Conservation (phyloP, 2,888 invertebrate genomes). For the Polia nebulosa region DNA sequence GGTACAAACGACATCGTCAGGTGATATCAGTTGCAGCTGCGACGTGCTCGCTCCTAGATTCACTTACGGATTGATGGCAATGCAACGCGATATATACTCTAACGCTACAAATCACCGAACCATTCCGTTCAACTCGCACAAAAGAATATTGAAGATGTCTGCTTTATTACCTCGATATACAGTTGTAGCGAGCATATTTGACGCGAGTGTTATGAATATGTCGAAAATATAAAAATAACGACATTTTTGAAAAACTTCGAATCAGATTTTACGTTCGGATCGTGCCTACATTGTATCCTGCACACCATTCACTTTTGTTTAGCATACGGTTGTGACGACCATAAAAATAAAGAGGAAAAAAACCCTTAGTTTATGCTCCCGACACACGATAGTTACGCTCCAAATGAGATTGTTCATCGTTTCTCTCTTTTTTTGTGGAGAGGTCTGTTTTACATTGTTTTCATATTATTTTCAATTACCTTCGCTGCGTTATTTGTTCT, state of each 20-base stretch:
- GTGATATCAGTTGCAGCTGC: constrained; percentile 85
- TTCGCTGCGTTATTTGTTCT: constrained; percentile 31
- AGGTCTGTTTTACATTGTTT: constrained; percentile 42
- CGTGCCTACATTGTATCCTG: constrained; percentile 35
- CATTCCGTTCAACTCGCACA: constrained; percentile 65
- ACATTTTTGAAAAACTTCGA: constrained; percentile 32
- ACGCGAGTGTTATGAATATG: constrained; percentile 36
- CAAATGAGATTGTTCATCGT: constrained; percentile 54
- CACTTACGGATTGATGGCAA: constrained; percentile 85
- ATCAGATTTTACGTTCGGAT: constrained; percentile 42
- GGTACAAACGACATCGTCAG: constrained; percentile 86
- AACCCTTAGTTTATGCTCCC: constrained; percentile 56
- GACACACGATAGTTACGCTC: constrained; percentile 59
- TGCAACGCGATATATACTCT: constrained; percentile 79
- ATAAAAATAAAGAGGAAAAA: constrained; percentile 58
- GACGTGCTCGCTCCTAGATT: constrained; percentile 79
- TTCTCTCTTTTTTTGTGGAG: constrained; percentile 46
- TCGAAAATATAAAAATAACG: constrained; percentile 32
- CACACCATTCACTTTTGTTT: constrained; percentile 57
- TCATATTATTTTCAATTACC: constrained; percentile 56
- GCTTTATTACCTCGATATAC: constrained; percentile 57
- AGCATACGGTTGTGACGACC: constrained; percentile 48
- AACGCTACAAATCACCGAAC: constrained; percentile 76
- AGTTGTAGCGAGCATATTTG: constrained; percentile 46
- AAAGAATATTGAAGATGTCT: constrained; percentile 67